Evolutionary conservation across 2,888 invertebrate species (phyloP).

Genomic region (Epirrita christyi): DNA sequence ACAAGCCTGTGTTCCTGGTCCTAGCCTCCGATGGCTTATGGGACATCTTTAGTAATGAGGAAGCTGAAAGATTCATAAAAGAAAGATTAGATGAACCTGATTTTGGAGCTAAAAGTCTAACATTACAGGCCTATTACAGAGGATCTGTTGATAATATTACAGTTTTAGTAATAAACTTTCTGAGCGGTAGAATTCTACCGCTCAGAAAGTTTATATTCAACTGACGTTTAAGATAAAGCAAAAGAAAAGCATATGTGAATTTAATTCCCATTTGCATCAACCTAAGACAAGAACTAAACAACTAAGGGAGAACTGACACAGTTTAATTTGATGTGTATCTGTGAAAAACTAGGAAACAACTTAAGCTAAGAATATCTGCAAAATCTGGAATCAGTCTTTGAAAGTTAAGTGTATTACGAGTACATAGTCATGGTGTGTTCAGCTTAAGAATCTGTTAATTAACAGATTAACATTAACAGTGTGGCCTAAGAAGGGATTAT

Average conservation of each 20-base stretch:
- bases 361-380: conserved; percentile 16
- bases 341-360: not conserved
- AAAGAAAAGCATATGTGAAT: too few relatives aligned
- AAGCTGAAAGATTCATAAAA: conserved; percentile 95
- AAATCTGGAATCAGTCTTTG: not conserved
- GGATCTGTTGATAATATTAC: conserved; percentile 98
- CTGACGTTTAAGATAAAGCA: conserved; percentile 17
- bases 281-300: not conserved
- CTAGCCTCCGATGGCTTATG: conserved; percentile 98
- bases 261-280: conserved; percentile 3
- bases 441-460: too few relatives aligned
- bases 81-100: conserved; percentile 93
- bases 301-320: not conserved
- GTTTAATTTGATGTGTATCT: not conserved
- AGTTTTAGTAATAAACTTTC: conserved; percentile 94
- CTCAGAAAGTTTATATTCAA: too few relatives aligned
- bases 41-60: conserved; percentile 98
- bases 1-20: conserved; percentile 94
- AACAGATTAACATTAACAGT: too few relatives aligned
- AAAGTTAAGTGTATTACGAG: conserved; percentile 22
- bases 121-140: conserved; percentile 94
- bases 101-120: conserved; percentile 96
- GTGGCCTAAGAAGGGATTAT: too few relatives aligned
- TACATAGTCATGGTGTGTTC: too few relatives aligned
- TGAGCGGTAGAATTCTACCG: conserved; percentile 76